Conservation (phyloP, 2,797 vertebrate genomes). For the Lutjanus campechanus region DNA sequence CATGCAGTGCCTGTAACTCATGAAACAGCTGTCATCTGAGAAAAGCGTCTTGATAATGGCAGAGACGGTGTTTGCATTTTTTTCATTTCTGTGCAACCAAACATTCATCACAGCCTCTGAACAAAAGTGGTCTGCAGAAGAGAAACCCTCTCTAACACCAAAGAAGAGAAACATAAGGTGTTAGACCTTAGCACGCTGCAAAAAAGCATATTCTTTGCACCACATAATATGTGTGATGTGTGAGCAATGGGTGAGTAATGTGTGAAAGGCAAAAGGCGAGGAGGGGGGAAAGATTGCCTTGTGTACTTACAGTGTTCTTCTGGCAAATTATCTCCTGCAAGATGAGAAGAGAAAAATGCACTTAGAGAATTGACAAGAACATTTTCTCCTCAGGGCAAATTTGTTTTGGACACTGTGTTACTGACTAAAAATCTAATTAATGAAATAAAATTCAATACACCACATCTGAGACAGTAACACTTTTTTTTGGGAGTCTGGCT, state of each 20-base stretch:
- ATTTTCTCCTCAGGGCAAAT: conserved; percentile 22
- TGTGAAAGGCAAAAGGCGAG: conserved; percentile 57
- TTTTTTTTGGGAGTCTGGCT: too few relatives aligned
- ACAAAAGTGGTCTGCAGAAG: conserved; percentile 20
- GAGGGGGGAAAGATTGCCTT: conserved; percentile 1
- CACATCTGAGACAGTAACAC: neutral
- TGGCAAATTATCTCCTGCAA: conserved; percentile 98
- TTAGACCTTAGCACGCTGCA: conserved; percentile 28
- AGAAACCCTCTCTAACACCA: conserved; percentile 29
- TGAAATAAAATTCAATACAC: neutral
- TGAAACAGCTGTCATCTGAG: conserved; percentile 23
- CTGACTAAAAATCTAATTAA: neutral
- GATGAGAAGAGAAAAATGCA: conserved; percentile 50
- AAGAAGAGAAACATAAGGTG: conserved; percentile 53
- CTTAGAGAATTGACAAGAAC: conserved; percentile 41
- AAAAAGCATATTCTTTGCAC: conserved; percentile 65
- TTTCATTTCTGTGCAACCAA: conserved; percentile 24
- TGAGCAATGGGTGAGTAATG: conserved; percentile 59
- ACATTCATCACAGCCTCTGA: conserved; percentile 28
- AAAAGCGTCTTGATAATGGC: conserved; percentile 17
- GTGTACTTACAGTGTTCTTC: conserved; percentile 98
- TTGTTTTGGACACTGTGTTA: neutral
- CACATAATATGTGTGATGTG: conserved; percentile 54
- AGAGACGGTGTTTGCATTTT: conserved; percentile 19
- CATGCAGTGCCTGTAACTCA: conserved; percentile 17